A percentile compares a stretch with the other conserved stretches of the same genome.
phyloP scores from a whole-genome alignment of 2,113 vertebrate genomes.

The Eurypyga helias region DNA sequence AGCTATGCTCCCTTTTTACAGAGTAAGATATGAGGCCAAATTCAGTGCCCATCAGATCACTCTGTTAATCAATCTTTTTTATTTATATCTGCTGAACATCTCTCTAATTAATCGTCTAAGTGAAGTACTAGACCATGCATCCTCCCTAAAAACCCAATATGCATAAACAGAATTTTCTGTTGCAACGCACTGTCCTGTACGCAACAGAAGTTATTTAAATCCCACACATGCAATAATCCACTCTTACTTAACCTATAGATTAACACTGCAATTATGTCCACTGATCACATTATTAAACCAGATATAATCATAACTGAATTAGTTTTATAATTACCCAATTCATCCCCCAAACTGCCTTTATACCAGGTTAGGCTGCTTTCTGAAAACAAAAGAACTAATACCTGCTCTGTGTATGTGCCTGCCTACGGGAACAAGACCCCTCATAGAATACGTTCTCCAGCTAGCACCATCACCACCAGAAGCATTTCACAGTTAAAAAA shows the following conservation, averaged over 20 bases:
- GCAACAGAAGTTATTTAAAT: not conserved
- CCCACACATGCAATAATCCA: not conserved
- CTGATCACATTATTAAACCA: not conserved
- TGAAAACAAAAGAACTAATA: not conserved
- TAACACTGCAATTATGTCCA: not conserved
- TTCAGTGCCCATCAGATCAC: not conserved
- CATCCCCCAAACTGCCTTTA: not conserved
- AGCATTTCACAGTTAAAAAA: not conserved
- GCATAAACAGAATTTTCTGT: not conserved
- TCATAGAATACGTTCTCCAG: not conserved
- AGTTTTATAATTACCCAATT: not conserved
- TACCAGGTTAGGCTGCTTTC: not conserved
- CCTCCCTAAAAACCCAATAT: not conserved
- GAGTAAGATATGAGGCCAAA: not conserved
- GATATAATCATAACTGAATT: not conserved
- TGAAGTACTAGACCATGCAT: not conserved
- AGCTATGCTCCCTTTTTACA: not conserved
- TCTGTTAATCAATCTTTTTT: not conserved
- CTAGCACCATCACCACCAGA: not conserved
- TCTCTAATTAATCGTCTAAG: not conserved
- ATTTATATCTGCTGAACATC: not conserved
- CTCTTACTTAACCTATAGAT: not conserved
- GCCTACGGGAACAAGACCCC: not conserved
- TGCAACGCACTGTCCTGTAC: not conserved
- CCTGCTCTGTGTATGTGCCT: not conserved